Evolutionary conservation across 2,113 vertebrate genomes (phyloP).

Genomic region (Tenrec ecaudatus): DNA sequence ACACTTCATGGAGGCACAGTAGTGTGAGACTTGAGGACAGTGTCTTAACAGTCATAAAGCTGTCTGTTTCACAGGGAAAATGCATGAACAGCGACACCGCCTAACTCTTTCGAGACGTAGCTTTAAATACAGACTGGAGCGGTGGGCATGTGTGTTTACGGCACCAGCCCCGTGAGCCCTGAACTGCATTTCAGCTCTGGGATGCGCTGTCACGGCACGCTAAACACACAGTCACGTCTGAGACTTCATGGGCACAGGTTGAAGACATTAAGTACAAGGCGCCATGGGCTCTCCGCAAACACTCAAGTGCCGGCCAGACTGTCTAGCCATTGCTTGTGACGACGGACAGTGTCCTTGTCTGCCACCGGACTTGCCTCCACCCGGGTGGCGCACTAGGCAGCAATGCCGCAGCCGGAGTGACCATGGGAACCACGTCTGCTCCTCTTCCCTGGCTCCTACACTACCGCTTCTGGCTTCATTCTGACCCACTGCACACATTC

Average conservation of each 20-base stretch:
- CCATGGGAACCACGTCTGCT: neutral
- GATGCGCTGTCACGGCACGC: neutral
- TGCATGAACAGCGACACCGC: neutral
- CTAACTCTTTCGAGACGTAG: constrained; percentile 5
- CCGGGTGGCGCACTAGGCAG: no score
- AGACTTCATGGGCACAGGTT: neutral
- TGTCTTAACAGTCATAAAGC: constrained; percentile 69
- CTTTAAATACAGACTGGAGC: constrained; percentile 29
- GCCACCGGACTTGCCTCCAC: neutral
- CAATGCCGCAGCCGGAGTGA: neutral
- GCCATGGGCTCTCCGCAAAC: neutral
- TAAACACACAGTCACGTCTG: neutral
- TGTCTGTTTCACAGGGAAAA: constrained; percentile 64
- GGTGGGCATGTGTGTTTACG: neutral
- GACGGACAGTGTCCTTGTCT: neutral
- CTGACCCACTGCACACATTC: neutral
- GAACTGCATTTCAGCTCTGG: neutral
- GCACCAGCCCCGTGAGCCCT: neutral
- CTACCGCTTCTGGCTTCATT: neutral
- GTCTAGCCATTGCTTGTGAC: neutral
- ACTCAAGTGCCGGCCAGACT: neutral
- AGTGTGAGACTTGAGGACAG: constrained; percentile 55
- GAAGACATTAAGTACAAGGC: neutral
- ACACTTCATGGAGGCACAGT: constrained; percentile 47
- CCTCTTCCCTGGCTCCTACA: neutral